Percentiles rank a stretch among this genome's conserved stretches.
Evolutionary conservation across 2,113 vertebrate genomes (phyloP).

Genomic region (Scartelaos histophorus): DNA sequence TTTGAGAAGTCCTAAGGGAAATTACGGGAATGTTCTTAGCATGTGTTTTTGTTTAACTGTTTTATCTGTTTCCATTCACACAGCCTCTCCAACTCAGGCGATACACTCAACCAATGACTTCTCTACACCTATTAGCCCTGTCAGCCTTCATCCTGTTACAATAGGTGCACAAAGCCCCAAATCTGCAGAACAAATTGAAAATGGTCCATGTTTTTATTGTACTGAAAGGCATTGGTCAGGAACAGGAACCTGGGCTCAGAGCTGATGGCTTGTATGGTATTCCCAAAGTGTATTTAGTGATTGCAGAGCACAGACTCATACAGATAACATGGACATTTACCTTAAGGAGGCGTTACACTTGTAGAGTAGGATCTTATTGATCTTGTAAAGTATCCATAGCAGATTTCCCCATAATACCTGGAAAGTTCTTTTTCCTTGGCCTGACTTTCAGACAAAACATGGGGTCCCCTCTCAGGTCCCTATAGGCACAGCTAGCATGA

Average conservation of each 20-base stretch:
- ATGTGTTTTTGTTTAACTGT: constrained; percentile 48
- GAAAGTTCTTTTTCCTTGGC: constrained; percentile 25
- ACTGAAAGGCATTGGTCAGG: constrained; percentile 7
- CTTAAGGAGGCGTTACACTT: not conserved
- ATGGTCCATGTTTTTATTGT: constrained; percentile 26
- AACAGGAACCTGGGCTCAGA: constrained; percentile 40
- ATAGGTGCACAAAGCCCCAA: constrained; percentile 6
- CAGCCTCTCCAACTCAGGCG: constrained; percentile 6
- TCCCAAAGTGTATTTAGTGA: constrained; percentile 28
- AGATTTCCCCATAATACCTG: not conserved
- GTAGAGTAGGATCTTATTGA: not conserved
- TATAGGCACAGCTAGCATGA: constrained; percentile 28
- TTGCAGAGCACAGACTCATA: constrained; percentile 18
- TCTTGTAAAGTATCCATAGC: not conserved
- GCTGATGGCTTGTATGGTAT: constrained; percentile 27
- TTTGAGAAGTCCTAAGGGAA: constrained; percentile 18
- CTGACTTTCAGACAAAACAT: constrained; percentile 18
- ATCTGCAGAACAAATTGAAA: constrained; percentile 23
- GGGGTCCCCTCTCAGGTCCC: constrained; percentile 30
- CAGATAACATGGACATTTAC: not conserved
- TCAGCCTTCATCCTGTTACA: constrained; percentile 14
- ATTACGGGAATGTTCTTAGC: constrained; percentile 34
- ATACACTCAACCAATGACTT: constrained; percentile 11
- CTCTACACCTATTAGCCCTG: not conserved
- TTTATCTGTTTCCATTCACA: constrained; percentile 28